Percentiles rank a stretch among this genome's conserved stretches.
Conservation (phyloP, 2,113 vertebrate species). For the Corvus moneduloides region DNA sequence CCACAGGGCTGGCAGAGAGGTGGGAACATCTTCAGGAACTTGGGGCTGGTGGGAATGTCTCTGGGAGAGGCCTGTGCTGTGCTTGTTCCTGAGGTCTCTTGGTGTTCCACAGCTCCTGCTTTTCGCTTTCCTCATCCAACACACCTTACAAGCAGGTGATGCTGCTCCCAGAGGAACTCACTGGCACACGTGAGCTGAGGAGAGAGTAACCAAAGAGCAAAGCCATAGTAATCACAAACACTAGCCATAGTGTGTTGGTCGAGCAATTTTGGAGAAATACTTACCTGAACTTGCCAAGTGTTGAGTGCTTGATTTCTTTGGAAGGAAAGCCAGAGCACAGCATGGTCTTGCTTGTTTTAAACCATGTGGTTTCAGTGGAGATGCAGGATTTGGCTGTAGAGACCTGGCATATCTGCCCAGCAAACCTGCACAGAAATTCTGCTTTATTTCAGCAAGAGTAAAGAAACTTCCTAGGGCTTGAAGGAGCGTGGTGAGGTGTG, state of each 20-base stretch:
- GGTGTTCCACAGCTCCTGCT: background rate
- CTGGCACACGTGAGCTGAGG: accelerated
- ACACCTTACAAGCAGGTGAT: background rate
- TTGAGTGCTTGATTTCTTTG: background rate
- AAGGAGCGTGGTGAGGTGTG: background rate
- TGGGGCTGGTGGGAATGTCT: background rate
- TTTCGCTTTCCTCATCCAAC: background rate
- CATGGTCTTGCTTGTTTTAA: accelerated
- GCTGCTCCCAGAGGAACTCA: background rate
- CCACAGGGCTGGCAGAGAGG: background rate
- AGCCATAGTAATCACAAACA: background rate
- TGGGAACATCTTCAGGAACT: accelerated
- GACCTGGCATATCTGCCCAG: background rate
- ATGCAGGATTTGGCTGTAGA: background rate
- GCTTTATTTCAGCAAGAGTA: background rate
- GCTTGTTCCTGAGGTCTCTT: accelerated
- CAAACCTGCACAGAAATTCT: background rate
- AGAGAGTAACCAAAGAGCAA: accelerated
- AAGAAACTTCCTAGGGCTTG: accelerated
- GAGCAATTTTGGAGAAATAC: background rate
- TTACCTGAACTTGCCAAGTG: background rate
- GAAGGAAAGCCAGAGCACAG: background rate
- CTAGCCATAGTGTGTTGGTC: accelerated
- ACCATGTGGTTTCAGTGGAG: accelerated
- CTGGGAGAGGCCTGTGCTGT: accelerated